Base-by-base conservation (phyloP, 2,113 vertebrate species). In the Muntiacus reevesi region DNA sequence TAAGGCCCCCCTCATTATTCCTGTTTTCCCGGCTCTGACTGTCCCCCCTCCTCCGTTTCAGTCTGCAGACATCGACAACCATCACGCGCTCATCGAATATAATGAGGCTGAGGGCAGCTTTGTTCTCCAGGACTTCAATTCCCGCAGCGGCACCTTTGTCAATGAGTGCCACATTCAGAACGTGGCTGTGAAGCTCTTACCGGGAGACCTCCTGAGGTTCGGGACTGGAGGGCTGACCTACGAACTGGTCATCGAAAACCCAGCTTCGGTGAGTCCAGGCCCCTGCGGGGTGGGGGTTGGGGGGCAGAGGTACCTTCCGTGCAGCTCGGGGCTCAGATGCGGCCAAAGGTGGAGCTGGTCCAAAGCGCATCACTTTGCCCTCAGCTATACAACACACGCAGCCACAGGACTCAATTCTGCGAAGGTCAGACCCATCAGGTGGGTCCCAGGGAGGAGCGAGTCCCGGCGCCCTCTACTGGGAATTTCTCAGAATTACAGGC, bases 151-250 rank as follows among this genome's bases (percentile, higher is more conserved):
- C 83, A 99, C 99, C 2, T 99, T 99, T 1, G 98, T 99, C 88
- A 99, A 99, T 0, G 98, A 98, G 85, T 99, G 99, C 86, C 99
- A 98, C 92, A 98, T 99, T 59, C 99, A 99, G 97, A 99, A 99
- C 0, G 99, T 99, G 1, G 98, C 99, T 0, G 99, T 99, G 67
- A 98, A 97, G 93, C 98, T 99, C 95, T 87, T 97, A 0, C 98
- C 98, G 0, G 99, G 99, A 2, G 99, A 99, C 45, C 16, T 98
- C 84, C 98, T 99, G 97, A 95, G 98, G 83, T 99, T 99, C 0
- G 99, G 99, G 7, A 57, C 98, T 0, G 71, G 45, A 2, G 99
- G 99, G 43, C 96, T 98, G 1, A 54, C 98, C 88, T 99, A 99
- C 1, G 84, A 99, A 94, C 98, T 99, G 62, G 62, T 98, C 84